Evolutionary conservation across 2,113 vertebrate species (phyloP), one percentile per base, ranked within the genome.

Genomic region (Pomatostomus ruficeps): DNA sequence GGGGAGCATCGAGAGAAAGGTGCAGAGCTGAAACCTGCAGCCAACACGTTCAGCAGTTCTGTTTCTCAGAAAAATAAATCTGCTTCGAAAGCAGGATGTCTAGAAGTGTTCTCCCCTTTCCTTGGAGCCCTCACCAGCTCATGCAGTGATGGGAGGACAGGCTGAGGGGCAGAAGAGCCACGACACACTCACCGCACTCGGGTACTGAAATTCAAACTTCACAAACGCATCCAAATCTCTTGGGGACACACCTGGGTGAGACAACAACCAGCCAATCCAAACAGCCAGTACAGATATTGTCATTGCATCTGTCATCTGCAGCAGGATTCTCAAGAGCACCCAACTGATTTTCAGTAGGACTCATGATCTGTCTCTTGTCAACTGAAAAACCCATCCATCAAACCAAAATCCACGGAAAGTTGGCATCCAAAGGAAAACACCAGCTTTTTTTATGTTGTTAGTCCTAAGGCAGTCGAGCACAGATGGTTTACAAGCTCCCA

Each of bases 151-250:
- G 55, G 2, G 17, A 40, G 21, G 17, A 65, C n/a, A 70, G 48
- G 11, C 5, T 28, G 31, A 75, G 54, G 57, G 38, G 42, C n/a
- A 78, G 33, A 70, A 80, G 62, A 71, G 55, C 49, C 65, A 86
- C 63, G 3, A 78, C 72, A 80, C 31, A 97, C 98, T 99, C 95
- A 99, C 99, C 94, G 98, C 87, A 83, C 98, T 99, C 1, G 99
- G 99, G 91, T 99, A 99, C 14, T 99, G 99, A 92, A 99, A 99
- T 77, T 99, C 99, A 96, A 99, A 99, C 96, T 99, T 99, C 52
- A 99, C 97, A 95, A 98, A 99, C 0, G 99, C 98, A 83, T 99
- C 98, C 93, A 99, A 96, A 84, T 99, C 99, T 54, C 98, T 98
- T 7, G 99, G 95, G 40, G 98, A 98, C 70, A 99, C 98, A 78